Evolutionary conservation across 2,113 vertebrate genomes (phyloP).

Genomic region (Indri indri): DNA sequence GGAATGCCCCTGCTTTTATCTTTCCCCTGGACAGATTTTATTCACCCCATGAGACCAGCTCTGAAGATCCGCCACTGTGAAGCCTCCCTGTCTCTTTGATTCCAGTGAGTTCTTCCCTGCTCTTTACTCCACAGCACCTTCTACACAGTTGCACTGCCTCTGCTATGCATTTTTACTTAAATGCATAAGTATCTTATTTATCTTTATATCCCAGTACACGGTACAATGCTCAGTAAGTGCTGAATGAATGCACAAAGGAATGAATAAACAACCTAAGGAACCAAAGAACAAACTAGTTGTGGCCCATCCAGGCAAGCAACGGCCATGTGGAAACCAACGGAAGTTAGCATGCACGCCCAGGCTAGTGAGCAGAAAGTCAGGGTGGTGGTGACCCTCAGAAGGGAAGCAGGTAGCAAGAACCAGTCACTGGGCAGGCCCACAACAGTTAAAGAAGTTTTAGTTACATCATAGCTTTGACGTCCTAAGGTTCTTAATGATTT

Average conservation of each 20-base stretch:
- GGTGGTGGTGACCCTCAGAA: too few relatives aligned
- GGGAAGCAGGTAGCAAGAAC: neutral
- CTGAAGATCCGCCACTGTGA: neutral
- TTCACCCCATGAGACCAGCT: neutral
- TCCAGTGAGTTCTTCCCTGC: neutral
- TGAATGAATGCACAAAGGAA: neutral
- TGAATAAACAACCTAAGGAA: neutral
- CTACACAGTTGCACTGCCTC: neutral
- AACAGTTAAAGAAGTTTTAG: neutral
- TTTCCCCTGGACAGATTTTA: neutral
- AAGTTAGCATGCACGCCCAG: neutral
- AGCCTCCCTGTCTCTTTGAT: neutral
- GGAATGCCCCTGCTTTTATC: too few relatives aligned
- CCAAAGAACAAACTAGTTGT: neutral
- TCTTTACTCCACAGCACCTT: neutral
- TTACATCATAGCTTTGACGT: neutral
- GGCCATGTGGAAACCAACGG: neutral
- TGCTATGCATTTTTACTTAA: neutral
- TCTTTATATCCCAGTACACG: neutral
- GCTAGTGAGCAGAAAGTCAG: neutral
- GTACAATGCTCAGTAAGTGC: neutral
- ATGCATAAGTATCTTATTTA: neutral
- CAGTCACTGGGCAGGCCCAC: neutral
- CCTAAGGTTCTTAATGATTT: neutral
- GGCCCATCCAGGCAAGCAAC: neutral